Evolutionary conservation across 2,113 vertebrate species (phyloP).

Genomic region (Hippocampus comes): DNA sequence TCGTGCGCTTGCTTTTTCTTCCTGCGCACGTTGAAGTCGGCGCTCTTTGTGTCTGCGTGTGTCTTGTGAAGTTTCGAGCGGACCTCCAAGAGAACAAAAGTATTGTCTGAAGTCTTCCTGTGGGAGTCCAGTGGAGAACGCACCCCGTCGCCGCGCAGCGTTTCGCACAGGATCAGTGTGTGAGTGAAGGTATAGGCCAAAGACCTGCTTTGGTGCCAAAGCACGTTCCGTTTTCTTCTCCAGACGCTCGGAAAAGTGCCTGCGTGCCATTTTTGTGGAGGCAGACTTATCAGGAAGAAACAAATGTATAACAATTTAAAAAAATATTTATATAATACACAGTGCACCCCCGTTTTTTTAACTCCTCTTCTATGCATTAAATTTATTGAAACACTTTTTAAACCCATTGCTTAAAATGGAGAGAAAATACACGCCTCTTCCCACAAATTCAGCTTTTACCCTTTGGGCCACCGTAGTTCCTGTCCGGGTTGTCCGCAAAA

Average conservation of each 20-base stretch:
- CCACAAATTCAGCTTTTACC: neutral
- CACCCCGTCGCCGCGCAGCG: slow-evolving; percentile 45
- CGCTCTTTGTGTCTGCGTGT: slow-evolving; percentile 33
- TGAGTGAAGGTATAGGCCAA: slow-evolving; percentile 20
- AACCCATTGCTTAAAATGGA: no score
- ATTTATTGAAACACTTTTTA: no score
- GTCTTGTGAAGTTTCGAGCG: slow-evolving; percentile 18
- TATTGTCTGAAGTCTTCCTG: slow-evolving; percentile 67
- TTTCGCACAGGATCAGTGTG: neutral
- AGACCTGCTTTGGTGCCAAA: slow-evolving; percentile 37
- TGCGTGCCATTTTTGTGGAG: slow-evolving; percentile 17
- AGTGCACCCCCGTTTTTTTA: no score
- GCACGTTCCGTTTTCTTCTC: slow-evolving; percentile 46
- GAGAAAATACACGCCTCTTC: neutral
- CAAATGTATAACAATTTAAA: neutral
- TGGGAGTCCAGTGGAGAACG: slow-evolving; percentile 51
- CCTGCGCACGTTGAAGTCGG: slow-evolving; percentile 26
- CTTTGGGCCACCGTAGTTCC: neutral
- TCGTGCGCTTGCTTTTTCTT: slow-evolving; percentile 27
- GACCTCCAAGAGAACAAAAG: slow-evolving; percentile 51
- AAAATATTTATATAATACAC: neutral
- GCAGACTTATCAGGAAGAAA: slow-evolving; percentile 1
- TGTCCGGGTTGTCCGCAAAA: no score
- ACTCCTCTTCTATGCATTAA: no score
- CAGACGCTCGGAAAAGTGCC: slow-evolving; percentile 25